Percentiles rank a stretch among this genome's conserved stretches.
phyloP scores from a whole-genome alignment of 2,888 invertebrate genomes.

The Aricia artaxerxes region DNA sequence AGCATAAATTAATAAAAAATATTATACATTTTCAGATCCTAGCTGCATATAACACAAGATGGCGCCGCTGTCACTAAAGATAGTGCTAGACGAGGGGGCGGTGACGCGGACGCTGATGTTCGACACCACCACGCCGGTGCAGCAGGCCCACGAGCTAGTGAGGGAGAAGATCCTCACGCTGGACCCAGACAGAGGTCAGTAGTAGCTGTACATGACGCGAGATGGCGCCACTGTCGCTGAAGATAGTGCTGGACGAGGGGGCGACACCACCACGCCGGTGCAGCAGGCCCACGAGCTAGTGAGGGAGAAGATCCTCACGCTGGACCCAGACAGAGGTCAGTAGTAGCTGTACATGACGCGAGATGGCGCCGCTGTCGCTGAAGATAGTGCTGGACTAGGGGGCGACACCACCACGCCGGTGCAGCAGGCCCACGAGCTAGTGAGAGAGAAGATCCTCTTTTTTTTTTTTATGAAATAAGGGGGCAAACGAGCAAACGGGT shows the following conservation, averaged over 20 bases:
- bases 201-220: neutral
- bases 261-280: constrained; percentile 93
- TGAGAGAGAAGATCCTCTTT: constrained; percentile 89
- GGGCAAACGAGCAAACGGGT: too few relatives aligned
- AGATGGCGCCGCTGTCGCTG: constrained; percentile 87
- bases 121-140: constrained; percentile 93
- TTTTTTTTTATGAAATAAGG: too few relatives aligned
- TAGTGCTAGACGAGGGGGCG: constrained; percentile 90
- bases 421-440: constrained; percentile 93
- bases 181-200: constrained; percentile 92
- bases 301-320: constrained; percentile 93
- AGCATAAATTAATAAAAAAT: neutral
- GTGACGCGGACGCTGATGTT: constrained; percentile 98
- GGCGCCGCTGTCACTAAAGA: constrained; percentile 89
- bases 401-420: constrained; percentile 93
- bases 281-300: constrained; percentile 95
- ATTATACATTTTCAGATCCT: neutral
- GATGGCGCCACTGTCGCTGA: constrained; percentile 88
- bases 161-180: constrained; percentile 94
- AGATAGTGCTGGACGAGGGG: constrained; percentile 90
- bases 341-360: neutral
- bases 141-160: constrained; percentile 94
- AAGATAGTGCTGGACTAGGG: constrained; percentile 91
- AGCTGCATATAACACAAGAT: constrained; percentile 52
- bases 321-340: constrained; percentile 92